phyloP scores from a whole-genome alignment of 2,113 vertebrate species.

The Nycticorax nycticorax region DNA sequence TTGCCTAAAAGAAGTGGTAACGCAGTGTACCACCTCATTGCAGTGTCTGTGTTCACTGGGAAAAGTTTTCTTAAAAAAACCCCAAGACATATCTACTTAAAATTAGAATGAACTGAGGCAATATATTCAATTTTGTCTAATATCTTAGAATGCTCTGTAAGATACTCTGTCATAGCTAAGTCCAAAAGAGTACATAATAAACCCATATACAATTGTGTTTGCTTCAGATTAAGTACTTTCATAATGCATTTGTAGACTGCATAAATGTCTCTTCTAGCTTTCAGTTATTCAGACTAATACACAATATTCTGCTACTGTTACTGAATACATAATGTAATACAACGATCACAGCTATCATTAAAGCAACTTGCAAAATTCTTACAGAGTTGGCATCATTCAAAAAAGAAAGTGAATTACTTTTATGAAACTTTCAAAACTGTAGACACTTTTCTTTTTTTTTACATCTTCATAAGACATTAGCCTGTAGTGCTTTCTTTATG shows the following conservation, averaged over 20 bases:
- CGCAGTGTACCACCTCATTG: not conserved
- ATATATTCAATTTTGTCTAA: conserved; percentile 7
- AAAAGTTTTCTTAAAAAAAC: not conserved
- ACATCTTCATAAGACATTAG: not conserved
- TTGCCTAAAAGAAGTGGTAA: not conserved
- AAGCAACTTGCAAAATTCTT: not conserved
- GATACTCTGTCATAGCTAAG: not conserved
- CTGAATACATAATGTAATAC: conserved; percentile 17
- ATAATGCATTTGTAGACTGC: conserved; percentile 40
- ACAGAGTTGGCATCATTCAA: not conserved
- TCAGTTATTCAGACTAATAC: conserved; percentile 6
- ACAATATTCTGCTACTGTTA: not conserved
- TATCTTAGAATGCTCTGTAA: not conserved
- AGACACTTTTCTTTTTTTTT: not conserved
- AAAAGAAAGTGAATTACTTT: not conserved
- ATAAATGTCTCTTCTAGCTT: conserved; percentile 25
- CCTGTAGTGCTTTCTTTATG: not conserved
- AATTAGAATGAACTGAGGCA: not conserved
- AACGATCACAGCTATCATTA: not conserved
- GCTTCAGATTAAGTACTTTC: conserved; percentile 40
- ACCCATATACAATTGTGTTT: conserved; percentile 14
- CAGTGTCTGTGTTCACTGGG: not conserved
- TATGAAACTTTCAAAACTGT: not conserved
- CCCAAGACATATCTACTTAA: not conserved
- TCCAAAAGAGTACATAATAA: conserved; percentile 3